These are phyloP conservation scores for Dendrocincla tyrannina DNA, from an alignment of 2,797 vertebrate species.

Conservation along the genomic window DNA sequence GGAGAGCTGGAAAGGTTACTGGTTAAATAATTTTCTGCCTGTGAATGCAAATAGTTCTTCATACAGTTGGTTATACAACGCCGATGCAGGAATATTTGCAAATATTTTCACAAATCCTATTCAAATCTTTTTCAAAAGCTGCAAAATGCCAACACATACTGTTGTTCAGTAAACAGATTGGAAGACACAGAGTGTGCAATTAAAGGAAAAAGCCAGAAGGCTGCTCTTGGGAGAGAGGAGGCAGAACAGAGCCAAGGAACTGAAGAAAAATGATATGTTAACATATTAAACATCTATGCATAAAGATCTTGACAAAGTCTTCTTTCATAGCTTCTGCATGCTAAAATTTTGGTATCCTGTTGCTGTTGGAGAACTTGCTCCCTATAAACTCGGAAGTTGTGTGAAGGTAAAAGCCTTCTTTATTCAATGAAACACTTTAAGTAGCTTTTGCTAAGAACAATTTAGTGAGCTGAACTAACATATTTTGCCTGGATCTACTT, in stretches of 20 bases:
- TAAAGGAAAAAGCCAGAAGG: not conserved
- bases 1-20: conserved; percentile 46
- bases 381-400: not conserved
- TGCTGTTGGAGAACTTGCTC: not conserved
- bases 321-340: not conserved
- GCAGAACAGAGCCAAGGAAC: not conserved
- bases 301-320: not conserved
- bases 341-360: not conserved
- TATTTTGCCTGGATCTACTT: not conserved
- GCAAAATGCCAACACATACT: conserved; percentile 13
- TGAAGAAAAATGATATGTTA: not conserved
- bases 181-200: conserved; percentile 40
- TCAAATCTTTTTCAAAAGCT: conserved; percentile 13
- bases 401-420: not conserved
- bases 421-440: not conserved
- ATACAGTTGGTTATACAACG: not conserved
- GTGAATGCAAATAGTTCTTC: conserved; percentile 34
- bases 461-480: not conserved
- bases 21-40: conserved; percentile 32
- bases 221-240: not conserved
- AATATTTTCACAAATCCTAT: conserved; percentile 50
- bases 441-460: not conserved
- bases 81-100: conserved; percentile 38
- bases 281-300: not conserved
- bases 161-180: conserved; percentile 12